Base-by-base conservation (phyloP, 2,797 vertebrate species). In the Chaunax sp. region DNA sequence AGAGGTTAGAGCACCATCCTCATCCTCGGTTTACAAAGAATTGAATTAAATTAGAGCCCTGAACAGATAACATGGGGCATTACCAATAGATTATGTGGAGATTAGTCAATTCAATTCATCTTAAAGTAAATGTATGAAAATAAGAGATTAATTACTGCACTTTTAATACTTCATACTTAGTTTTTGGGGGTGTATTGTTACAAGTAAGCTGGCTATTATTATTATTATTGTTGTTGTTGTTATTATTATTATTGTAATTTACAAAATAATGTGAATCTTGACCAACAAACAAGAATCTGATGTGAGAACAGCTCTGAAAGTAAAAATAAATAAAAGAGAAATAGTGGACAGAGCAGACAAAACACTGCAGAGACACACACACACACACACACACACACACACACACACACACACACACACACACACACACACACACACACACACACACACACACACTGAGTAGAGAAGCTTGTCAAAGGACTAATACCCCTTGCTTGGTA, bases 401-500 rank as follows among this genome's bases (percentile, higher is more conserved):
- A n/a, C n/a, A n/a, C n/a, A n/a, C n/a, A n/a, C n/a, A n/a, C n/a
- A n/a, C n/a, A n/a, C n/a, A n/a, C 46, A 44, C 33, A 54, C 53
- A 28, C 3, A 13, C 1, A 15, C 4, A 52, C 37, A 37, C 49
- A 64, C 66, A 60, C 50, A 62, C 58, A 72, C 44, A 52, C 63
- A 46, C 22, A 69, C 47, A 47, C 55, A 54, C 46, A 52, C 68
- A 68, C 43, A 69, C 69, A 86, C 63, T 78, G 78, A 87, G 85
- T 83, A 75, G 80, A 75, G 65, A 77, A 76, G 80, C 88, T 89
- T 94, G 92, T 94, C 92, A 93, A 79, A 92, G 84, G 83, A 91
- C 89, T 92, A 92, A 92, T 93, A 89, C 91, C 79, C 89, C 87
- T 91, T 84, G 88, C 90, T 87, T 88, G 91, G 92, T 92, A 93